Base-by-base conservation (phyloP, 2,888 invertebrate species). In the Agriotes lineatus region DNA sequence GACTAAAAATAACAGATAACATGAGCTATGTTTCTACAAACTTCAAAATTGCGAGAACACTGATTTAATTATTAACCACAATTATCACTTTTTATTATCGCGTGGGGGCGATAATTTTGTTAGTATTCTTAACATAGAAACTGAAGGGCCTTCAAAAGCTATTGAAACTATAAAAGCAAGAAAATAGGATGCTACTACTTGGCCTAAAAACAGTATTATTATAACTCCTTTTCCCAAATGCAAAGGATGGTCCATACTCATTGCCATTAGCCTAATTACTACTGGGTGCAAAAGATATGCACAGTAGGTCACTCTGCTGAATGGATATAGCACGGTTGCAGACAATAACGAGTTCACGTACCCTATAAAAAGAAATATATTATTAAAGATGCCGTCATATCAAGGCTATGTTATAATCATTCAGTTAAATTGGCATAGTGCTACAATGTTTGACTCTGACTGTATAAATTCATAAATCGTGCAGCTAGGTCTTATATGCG, bases 241-340 rank as follows among this genome's bases (percentile, higher is more conserved):
- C 52, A 95, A 86, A 37, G 95, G 95, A 74, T 93, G 90, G 78
- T 95, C 94, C 83, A 93, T 89, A 74, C 91, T 91, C 89, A 95
- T 92, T 45, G 93, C 92, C 79, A 94, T 91, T 77, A 90, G 87
- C 75, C 95, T 88, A 77, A 95, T 91, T 69, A 94, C 90, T 61
- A 95, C 90, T 0, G 95, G 95, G 84, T 95, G 95, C 69, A 95
- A 89, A 71, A 95, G 86, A 83, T 95, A 95, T 0, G 94, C 93
- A 82, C 95, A 95, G 84, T 95, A 95, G 45, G 95, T 95, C 12
- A 95, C 93, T 74, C 95, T 87, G 60, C 94, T 95, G 85, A 95
- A 92, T 65, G 95, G 95, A 84, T 95, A 95, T 63, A 95, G 85
- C 69, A 91, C 87, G 6, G 93, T 91, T 22, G 93, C 89, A 1